A percentile compares a stretch with the other conserved stretches of the same genome.
These are phyloP conservation scores for Drosophila watanabei DNA, from an alignment of 1,140 invertebrate genomes.

Conservation along the genomic window DNA sequence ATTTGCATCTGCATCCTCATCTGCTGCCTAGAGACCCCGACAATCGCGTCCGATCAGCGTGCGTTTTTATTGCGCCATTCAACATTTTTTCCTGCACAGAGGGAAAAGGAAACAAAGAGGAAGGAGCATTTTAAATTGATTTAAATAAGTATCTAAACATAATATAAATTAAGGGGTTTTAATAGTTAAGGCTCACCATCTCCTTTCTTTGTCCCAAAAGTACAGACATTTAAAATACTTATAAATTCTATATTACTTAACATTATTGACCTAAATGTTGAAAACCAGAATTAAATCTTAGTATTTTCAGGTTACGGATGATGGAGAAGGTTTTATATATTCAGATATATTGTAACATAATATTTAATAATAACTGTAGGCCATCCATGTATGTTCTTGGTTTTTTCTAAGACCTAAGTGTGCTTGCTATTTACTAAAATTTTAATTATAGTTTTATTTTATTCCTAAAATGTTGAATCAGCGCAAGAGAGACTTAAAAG, in stretches of 20 bases:
- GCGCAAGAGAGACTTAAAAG: no score
- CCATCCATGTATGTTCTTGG: neutral
- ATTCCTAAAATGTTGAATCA: no score
- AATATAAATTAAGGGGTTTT: neutral
- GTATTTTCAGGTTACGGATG: neutral
- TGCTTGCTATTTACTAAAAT: neutral
- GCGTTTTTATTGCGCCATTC: conserved; percentile 34
- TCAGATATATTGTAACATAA: neutral
- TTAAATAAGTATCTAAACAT: neutral
- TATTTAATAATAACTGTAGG: neutral
- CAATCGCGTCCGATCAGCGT: conserved; percentile 52
- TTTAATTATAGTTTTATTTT: no score
- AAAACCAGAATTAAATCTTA: neutral
- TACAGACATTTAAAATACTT: neutral
- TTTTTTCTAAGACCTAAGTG: neutral
- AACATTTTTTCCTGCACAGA: conserved; percentile 17
- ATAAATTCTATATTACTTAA: neutral
- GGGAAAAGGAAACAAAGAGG: neutral
- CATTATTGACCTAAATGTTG: neutral
- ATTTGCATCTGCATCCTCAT: conserved; percentile 30
- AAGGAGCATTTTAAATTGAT: neutral
- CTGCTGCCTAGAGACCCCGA: conserved; percentile 18
- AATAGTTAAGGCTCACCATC: neutral
- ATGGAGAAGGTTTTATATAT: neutral
- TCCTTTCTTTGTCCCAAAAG: neutral